Evolutionary conservation across 2,113 vertebrate species (phyloP), one percentile per base, ranked within the genome.

Genomic region (Oncorhynchus gorbuscha): DNA sequence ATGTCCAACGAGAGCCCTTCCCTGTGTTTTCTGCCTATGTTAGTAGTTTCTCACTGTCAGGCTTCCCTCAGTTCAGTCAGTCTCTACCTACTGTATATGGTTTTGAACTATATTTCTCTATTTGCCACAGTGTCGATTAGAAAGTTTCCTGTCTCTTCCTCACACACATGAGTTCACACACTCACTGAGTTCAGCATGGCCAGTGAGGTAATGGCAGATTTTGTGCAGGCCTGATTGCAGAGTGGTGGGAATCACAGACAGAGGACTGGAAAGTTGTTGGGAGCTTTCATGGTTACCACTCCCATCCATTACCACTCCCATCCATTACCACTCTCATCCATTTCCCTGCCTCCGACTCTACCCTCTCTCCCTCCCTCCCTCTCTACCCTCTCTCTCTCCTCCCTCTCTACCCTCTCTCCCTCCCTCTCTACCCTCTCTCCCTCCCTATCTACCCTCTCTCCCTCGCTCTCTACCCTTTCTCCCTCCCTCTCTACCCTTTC

Each of bases 201-300:
- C 5, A 62, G 18, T 69, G 67, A 69, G 67, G 67, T 39, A 39
- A 69, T 69, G 67, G 67, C 8, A 69, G 32, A 69, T 69, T 69
- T 20, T 62, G n/a, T 22, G n/a, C 59, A 62, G 18, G 20, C 59
- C 59, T 62, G 59, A 62, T 62, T 62, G 59, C n/a, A 62, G 18
- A 61, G n/a, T 61, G 59, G 13, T 69, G 32, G 14, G 13, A 68
- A 16, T 68, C 66, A 20, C 14, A 20, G 66, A 20, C 66, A 20
- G 66, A 55, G 16, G 51, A 16, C 51, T 55, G 51, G 51, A 55
- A 55, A 55, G 13, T 14, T 55, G 13, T 18, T 18, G 12, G 51
- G 16, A 55, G 51, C 16, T 55, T 18, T 62, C 59, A 24, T 62
- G n/a, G 59, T n/a, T 22, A 24, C 59, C 59, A 13, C 59, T 62